Conservation (phyloP, 2,888 invertebrate species). For the Cordilura impudica region DNA sequence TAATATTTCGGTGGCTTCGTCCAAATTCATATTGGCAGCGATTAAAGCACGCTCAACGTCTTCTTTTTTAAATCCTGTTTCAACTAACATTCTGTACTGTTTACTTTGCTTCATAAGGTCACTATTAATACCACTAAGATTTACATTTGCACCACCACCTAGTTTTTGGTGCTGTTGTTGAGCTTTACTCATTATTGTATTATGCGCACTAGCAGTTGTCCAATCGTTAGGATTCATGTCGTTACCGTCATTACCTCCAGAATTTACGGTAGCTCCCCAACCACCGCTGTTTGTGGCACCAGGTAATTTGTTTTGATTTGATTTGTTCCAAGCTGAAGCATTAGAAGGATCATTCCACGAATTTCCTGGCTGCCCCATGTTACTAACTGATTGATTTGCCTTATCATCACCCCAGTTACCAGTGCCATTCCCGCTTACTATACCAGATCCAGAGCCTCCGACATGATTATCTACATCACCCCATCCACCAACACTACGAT, state of each 20-base stretch:
- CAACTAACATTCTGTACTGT: constrained; percentile 91
- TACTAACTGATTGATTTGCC: constrained; percentile 69
- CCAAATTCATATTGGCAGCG: constrained; percentile 91
- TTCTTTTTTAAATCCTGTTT: constrained; percentile 96
- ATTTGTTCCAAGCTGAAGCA: constrained; percentile 74
- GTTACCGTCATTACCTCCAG: constrained; percentile 65
- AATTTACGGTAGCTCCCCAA: constrained; percentile 68
- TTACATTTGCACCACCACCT: constrained; percentile 72
- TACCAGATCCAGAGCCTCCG: constrained; percentile 28
- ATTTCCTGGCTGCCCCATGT: constrained; percentile 69
- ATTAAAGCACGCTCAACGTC: constrained; percentile 94
- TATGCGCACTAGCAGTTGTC: constrained; percentile 67
- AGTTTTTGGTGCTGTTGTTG: constrained; percentile 69
- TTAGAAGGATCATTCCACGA: constrained; percentile 78
- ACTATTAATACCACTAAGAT: constrained; percentile 80
- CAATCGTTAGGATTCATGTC: constrained; percentile 73
- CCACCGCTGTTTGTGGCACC: constrained; percentile 65
- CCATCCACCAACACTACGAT: constrained; percentile 69
- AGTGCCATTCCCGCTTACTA: constrained; percentile 63
- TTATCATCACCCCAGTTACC: constrained; percentile 77
- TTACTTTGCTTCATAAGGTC: constrained; percentile 93
- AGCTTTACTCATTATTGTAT: constrained; percentile 69
- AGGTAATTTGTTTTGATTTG: constrained; percentile 76
- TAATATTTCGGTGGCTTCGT: constrained; percentile 90
- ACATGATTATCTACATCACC: constrained; percentile 59